Conservation (phyloP, 2,113 vertebrate genomes). For the Oreochromis tanganicae region DNA sequence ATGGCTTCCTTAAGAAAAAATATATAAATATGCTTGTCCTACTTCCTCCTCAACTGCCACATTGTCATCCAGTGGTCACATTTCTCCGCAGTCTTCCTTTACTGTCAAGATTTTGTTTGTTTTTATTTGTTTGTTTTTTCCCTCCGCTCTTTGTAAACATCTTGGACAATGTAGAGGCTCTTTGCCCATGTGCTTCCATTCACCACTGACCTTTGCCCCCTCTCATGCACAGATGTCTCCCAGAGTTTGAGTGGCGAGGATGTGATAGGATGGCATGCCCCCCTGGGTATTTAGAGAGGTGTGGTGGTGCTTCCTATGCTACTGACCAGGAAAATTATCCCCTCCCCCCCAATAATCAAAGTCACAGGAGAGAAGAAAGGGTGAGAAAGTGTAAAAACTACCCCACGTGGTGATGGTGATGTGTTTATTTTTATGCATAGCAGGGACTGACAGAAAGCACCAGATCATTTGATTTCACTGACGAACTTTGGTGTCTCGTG, state of each 20-base stretch:
- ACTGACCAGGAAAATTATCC: slow-evolving; percentile 55
- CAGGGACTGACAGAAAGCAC: slow-evolving; percentile 1
- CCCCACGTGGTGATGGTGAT: slow-evolving; percentile 47
- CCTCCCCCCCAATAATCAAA: slow-evolving; percentile 32
- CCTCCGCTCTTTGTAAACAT: slow-evolving; percentile 7
- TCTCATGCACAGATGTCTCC: slow-evolving; percentile 61
- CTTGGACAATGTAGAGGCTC: slow-evolving; percentile 17
- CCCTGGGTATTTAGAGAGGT: slow-evolving; percentile 59
- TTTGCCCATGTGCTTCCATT: slow-evolving; percentile 37
- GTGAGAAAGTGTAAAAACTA: slow-evolving; percentile 55
- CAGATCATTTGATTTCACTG: background rate
- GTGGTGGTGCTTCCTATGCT: slow-evolving; percentile 57
- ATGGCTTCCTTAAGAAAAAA: slow-evolving; percentile 54
- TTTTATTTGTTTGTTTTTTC: background rate
- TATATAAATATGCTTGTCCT: slow-evolving; percentile 5
- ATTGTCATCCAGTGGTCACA: slow-evolving; percentile 48
- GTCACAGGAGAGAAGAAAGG: slow-evolving; percentile 50
- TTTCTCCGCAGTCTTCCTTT: slow-evolving; percentile 18
- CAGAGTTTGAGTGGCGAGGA: slow-evolving; percentile 54
- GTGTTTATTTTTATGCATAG: background rate
- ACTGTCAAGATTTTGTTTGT: background rate
- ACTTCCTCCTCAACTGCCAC: slow-evolving; percentile 5
- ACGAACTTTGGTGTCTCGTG: slow-evolving; percentile 1
- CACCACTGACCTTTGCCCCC: slow-evolving; percentile 49
- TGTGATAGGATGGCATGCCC: slow-evolving; percentile 55